phyloP scores from a whole-genome alignment of 2,797 vertebrate genomes.

The Darevskia mixta region DNA sequence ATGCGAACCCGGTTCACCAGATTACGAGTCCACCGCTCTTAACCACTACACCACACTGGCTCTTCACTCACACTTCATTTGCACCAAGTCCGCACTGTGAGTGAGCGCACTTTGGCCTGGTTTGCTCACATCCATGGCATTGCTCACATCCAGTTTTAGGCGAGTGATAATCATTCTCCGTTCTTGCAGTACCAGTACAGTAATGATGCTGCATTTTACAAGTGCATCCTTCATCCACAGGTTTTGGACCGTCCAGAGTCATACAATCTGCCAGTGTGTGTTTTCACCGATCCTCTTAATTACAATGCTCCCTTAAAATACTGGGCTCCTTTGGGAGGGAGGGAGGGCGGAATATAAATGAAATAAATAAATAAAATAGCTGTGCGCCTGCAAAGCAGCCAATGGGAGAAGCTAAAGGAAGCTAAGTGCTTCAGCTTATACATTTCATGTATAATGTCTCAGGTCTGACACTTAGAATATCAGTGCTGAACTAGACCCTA shows the following conservation, averaged over 20 bases:
- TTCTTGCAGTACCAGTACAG: neutral
- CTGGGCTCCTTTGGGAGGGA: too few species aligned
- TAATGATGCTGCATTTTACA: neutral
- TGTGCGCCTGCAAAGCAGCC: neutral
- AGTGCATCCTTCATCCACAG: neutral
- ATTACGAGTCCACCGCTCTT: too few species aligned
- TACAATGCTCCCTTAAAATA: neutral
- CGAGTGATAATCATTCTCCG: neutral
- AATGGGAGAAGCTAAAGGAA: neutral
- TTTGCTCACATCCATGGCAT: neutral
- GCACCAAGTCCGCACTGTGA: conserved; percentile 1
- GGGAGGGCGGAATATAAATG: too few species aligned
- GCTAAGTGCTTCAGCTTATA: neutral
- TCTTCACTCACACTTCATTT: neutral
- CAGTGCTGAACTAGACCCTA: too few species aligned
- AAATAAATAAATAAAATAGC: neutral
- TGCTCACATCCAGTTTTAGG: neutral
- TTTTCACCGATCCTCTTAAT: neutral
- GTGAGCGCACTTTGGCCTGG: conserved; percentile 12
- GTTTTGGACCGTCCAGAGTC: neutral
- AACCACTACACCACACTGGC: too few species aligned
- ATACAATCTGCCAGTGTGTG: neutral
- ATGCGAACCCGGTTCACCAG: too few species aligned
- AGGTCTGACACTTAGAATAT: neutral
- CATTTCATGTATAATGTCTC: neutral